Evolutionary conservation across 1,140 invertebrate genomes (phyloP), one percentile per base, ranked within the genome.

Genomic region (Diploscapter pachys): DNA sequence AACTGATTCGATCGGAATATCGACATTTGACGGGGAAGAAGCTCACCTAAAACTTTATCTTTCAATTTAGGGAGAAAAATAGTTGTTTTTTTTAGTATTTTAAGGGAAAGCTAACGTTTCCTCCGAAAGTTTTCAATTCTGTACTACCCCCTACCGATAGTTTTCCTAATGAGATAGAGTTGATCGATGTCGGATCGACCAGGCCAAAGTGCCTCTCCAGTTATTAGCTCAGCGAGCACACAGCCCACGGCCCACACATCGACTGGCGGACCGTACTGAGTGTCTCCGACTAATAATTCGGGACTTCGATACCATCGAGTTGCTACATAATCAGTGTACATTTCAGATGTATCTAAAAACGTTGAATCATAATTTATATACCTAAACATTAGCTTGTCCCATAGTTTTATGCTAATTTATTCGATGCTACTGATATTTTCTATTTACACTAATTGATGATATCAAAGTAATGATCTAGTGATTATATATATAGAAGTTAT

Each of bases 311-410:
- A 99, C 96, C 96, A 99, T 50, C 96, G 89, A 4, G 96, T 99
- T 3, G 96, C 96, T 63, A 99, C 96, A 87, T 99, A 99, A 87
- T 99, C 96, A 69, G 96, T 99, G 85, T 97, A 98, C 86, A 96
- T 95, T 89, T 98, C 96, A 5, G 93, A 94, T 1, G 94, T 93
- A 80, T 88, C 89, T 85, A 83, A 81, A 87, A 67, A 6, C 2
- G 4, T 2, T 5, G 8, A 64, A 31, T 11, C 57, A n/a, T 53
- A 2, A 64, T 4, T 11, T 48, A 31, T 31, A 1, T 1, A 31
- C 31, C 4, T 57, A 63, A 11, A 13, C 49, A 63, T n/a, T 31
- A 31, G 31, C 31, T 31, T 31, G 31, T 31, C 31, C 31, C 31
- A 31, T 31, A 31, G 31, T 31, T 31, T 31, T 31, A 31, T 31